Conservation (phyloP, 2,797 vertebrate genomes). For the Lemur catta region DNA sequence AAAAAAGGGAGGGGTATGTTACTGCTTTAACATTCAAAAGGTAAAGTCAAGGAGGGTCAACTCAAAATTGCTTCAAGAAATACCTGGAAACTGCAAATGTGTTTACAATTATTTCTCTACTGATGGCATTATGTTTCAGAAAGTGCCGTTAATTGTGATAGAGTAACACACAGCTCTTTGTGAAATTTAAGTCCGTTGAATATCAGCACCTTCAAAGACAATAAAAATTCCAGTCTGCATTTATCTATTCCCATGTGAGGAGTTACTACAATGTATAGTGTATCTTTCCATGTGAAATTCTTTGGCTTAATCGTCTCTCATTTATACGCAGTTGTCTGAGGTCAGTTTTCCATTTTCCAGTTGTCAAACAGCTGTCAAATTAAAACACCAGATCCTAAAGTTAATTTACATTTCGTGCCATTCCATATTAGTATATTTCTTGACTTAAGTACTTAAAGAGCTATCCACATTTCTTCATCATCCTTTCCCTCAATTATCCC, state of each 20-base stretch:
- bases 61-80: slow-evolving; percentile 69
- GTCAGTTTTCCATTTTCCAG: slow-evolving; percentile 85
- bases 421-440: slow-evolving; percentile 79
- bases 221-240: slow-evolving; percentile 84
- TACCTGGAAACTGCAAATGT: slow-evolving; percentile 52
- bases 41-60: slow-evolving; percentile 43
- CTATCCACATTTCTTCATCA: slow-evolving; percentile 73
- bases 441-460: slow-evolving; percentile 81
- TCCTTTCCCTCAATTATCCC: slow-evolving; percentile 58
- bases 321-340: slow-evolving; percentile 85
- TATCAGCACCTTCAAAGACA: slow-evolving; percentile 87
- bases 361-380: slow-evolving; percentile 88
- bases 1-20: not conserved
- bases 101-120: slow-evolving; percentile 62
- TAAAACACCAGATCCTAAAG: slow-evolving; percentile 82
- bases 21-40: slow-evolving; percentile 45
- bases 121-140: slow-evolving; percentile 75
- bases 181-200: slow-evolving; percentile 83
- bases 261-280: slow-evolving; percentile 82
- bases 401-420: slow-evolving; percentile 84
- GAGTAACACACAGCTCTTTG: slow-evolving; percentile 81
- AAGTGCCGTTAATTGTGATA: slow-evolving; percentile 85
- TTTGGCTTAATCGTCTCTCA: slow-evolving; percentile 82
- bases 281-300: slow-evolving; percentile 88
- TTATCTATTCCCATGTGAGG: slow-evolving; percentile 86